Evolutionary conservation across 2,888 invertebrate species (phyloP), one percentile per base, ranked within the genome.

Genomic region (Apoderus coryli): DNA sequence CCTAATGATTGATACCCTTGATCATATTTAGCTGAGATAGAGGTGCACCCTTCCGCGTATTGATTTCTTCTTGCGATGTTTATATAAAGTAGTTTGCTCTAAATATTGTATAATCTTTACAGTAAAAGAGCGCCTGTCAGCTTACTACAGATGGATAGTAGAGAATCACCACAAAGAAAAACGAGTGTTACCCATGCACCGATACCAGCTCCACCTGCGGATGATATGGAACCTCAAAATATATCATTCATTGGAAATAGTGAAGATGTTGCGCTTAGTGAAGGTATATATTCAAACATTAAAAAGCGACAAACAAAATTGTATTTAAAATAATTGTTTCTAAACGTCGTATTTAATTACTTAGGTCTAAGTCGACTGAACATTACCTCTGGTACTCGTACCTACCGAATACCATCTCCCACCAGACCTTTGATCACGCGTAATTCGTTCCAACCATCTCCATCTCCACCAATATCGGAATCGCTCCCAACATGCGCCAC

Each of bases 181-280:
- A 44, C 44, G 29, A 56, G 53, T 38, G 46, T 57, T 7, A 57
- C 49, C 25, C 72, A 70, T 38, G 65, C 69, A 6, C 67, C 75
- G 2, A 64, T 73, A 26, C 72, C 75, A 24, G 68, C 72, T 9
- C 76, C 74, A 14, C 70, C 76, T 31, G 72, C 72, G 12, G 85
- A 84, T 52, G 85, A 85, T 51, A 88, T 89, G 86, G 86, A 85
- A 47, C 88, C 89, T 0, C 89, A 89, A 55, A 86, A 81, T 61
- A 88, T 89, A 48, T 88, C 86, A 32, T 89, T 89, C 52, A 86
- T 88, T 44, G 86, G 85, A 50, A 75, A 70, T 55, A 68, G 71
- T 13, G 64, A 61, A 26, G 65, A 66, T 56, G 53, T 55, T 25
- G 59, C 60, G 45, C 46, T 56, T 22, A 53, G 43, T 24, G 53